Base-by-base conservation (phyloP, 23 tunicate genomes). In the Trididemnum miniatum region DNA sequence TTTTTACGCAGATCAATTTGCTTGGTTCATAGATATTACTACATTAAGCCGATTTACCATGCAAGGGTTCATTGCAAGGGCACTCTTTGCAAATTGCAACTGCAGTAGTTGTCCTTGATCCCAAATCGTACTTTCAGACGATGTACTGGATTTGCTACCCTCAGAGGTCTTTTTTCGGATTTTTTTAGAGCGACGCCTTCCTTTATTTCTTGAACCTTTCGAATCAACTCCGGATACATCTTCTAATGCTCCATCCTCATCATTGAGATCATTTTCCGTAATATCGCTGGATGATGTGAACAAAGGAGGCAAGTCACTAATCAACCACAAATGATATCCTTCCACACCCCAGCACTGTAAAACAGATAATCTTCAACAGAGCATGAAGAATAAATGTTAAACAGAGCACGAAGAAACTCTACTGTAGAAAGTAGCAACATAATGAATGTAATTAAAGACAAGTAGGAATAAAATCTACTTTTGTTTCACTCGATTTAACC, bases 311-410 rank as follows among this genome's bases (percentile, higher is more conserved):
- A 23, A 23, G 24, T 76, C 89, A 51, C 87, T 71, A 77, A 86
- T 79, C 80, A 95, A 25, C 98, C 98, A 95, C 44, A 95, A 82
- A 7, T 89, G 85, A 67, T 95, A 95, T 15, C 98, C 98, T 85
- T 95, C 98, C 23, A 88, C 95, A 26, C 95, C 95, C 98, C 98
- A 95, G 51, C 98, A 89, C 95, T 89, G 64, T 51, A 54, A n/a
- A n/a, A n/a, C n/a, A n/a, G n/a, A n/a, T n/a, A n/a, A n/a, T n/a
- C n/a, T n/a, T n/a, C n/a, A n/a, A n/a, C n/a, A n/a, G n/a, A n/a
- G n/a, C n/a, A n/a, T n/a, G n/a, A n/a, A n/a, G n/a, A n/a, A n/a
- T n/a, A n/a, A n/a, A n/a, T n/a, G n/a, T n/a, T n/a, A n/a, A n/a
- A n/a, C n/a, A n/a, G n/a, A n/a, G n/a, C n/a, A n/a, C n/a, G n/a